Evolutionary conservation across 2,888 invertebrate genomes (phyloP), one percentile per base, ranked within the genome.

Genomic region (Dendrolimus pini): DNA sequence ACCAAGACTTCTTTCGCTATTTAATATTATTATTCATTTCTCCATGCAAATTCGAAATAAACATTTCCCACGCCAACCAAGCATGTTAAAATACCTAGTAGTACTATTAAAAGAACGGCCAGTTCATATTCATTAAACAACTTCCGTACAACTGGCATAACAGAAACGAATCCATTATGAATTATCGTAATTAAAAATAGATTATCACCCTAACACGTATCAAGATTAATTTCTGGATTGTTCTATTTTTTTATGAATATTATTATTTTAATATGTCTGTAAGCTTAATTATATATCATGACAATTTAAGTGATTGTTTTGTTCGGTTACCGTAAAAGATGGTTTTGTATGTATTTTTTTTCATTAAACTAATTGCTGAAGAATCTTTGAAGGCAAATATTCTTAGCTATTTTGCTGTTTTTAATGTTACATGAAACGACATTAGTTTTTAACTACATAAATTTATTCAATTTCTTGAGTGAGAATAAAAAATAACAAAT

Each of bases 161-260:
- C 13, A 62, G 53, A 54, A 41, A n/a, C 30, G 30, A 30, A 30
- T 30, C 30, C 30, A 30, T 30, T 55, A 61, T 56, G 62, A 64
- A 68, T 60, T 60, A 47, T 55, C 9, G 67, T 64, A 69, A 77
- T 77, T 75, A 77, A 74, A 78, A 71, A 68, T 66, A 74, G 70
- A 80, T 80, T 80, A 76, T 66, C 65, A 58, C 62, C 56, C 55
- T 65, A 9, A 47, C 9, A 9, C 47, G 1, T 8, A 9, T 30
- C 30, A 30, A 47, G 9, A 47, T 10, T 47, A 10, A 12, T 47
- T 47, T 47, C 47, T 47, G 12, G 12, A 47, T 8, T 47, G 47
- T 47, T 47, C 47, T 47, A 47, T 47, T 47, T 47, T 47, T 47
- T 10, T 47, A 10, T 12, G 9, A 47, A 47, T 10, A 47, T 47